These are phyloP conservation scores for Tenodera sinensis DNA, from an alignment of 2,888 invertebrate species.

Conservation along the genomic window DNA sequence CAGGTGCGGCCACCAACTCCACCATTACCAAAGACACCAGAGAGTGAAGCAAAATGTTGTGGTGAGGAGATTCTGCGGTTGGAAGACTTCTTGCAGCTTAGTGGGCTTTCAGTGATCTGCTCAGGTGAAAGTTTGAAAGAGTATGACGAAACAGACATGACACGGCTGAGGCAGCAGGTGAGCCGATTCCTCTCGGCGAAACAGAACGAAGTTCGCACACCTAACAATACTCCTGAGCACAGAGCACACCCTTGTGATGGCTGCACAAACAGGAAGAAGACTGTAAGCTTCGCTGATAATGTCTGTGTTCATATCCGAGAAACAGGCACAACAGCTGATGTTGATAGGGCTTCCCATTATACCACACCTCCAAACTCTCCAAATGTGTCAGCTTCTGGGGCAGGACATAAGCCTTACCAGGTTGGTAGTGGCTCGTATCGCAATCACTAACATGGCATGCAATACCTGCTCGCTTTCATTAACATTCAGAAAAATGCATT, in stretches of 20 bases:
- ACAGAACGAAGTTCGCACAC: not conserved
- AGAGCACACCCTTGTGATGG: not conserved
- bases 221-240: constrained; percentile 24
- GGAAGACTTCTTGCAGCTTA: constrained; percentile 67
- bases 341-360: constrained; percentile 36
- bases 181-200: constrained; percentile 60
- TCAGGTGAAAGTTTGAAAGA: constrained; percentile 46
- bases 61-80: constrained; percentile 53
- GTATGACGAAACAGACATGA: constrained; percentile 65
- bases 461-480: not conserved
- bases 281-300: constrained; percentile 71
- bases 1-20: constrained; percentile 30
- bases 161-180: constrained; percentile 57
- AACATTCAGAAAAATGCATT: too few species aligned
- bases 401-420: constrained; percentile 55
- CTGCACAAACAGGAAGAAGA: constrained; percentile 55
- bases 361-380: constrained; percentile 70
- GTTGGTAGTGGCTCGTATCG: constrained; percentile 42
- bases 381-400: constrained; percentile 59
- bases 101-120: constrained; percentile 60
- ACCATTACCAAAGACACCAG: constrained; percentile 26
- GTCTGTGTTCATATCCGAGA: constrained; percentile 39
- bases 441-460: too few species aligned
- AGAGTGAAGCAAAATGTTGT: not conserved
- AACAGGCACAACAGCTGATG: not conserved